Conservation (phyloP, 2,797 vertebrate genomes). For the Chromis chromis region DNA sequence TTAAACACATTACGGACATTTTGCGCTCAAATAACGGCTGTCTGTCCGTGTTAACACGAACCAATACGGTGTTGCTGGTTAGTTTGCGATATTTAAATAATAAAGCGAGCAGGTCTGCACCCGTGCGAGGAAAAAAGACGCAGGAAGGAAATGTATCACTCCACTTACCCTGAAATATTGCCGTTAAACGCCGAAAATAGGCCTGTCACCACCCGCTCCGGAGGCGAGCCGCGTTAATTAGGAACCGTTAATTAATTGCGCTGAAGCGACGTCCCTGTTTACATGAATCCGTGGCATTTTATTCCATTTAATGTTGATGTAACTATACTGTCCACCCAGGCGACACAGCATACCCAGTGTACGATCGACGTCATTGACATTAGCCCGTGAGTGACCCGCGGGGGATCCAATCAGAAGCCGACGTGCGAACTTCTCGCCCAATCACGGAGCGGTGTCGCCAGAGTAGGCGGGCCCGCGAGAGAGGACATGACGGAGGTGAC, state of each 20-base stretch:
- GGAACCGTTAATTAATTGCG: conserved; percentile 46
- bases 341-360: conserved; percentile 78
- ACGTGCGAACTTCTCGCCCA: conserved; percentile 52
- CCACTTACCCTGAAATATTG: conserved; percentile 84
- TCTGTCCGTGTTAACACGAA: neutral
- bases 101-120: conserved; percentile 52
- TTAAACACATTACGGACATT: conserved; percentile 24
- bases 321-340: conserved; percentile 83
- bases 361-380: conserved; percentile 79
- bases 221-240: conserved; percentile 41
- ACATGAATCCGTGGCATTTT: conserved; percentile 75
- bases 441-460: conserved; percentile 45
- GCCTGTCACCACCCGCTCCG: conserved; percentile 35
- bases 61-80: neutral
- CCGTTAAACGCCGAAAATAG: conserved; percentile 69
- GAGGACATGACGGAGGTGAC: conserved; percentile 86
- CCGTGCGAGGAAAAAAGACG: conserved; percentile 78
- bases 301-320: conserved; percentile 82
- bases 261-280: conserved; percentile 62
- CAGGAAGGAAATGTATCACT: conserved; percentile 86
- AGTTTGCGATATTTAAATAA: conserved; percentile 57
- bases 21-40: neutral
- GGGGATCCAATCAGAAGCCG: conserved; percentile 64
- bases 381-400: conserved; percentile 63
- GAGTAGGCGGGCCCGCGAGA: conserved; percentile 58